Conservation (phyloP, 2,113 vertebrate genomes). For the Hucho hucho region DNA sequence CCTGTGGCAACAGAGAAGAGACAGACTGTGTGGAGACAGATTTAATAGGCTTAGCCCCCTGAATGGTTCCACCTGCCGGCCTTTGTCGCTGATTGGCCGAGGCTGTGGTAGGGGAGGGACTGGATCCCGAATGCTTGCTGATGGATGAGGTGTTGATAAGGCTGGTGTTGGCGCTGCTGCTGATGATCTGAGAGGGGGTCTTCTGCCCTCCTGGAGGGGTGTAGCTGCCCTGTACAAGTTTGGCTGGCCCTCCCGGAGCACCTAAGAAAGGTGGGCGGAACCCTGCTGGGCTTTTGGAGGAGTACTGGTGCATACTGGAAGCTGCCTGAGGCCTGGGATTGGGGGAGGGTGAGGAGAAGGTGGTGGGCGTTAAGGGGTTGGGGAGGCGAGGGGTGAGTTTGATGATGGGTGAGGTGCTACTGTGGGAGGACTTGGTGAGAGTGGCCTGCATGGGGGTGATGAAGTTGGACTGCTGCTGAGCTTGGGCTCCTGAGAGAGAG, state of each 20-base stretch:
- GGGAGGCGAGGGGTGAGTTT: conserved; percentile 70
- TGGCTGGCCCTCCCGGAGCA: conserved; percentile 48
- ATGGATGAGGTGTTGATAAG: conserved; percentile 64
- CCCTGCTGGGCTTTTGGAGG: conserved; percentile 55
- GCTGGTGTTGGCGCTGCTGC: conserved; percentile 60
- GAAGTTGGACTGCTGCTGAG: conserved; percentile 74
- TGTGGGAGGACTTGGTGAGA: conserved; percentile 76
- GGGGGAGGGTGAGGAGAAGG: conserved; percentile 40
- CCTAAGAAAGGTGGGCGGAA: conserved; percentile 68
- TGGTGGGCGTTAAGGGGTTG: conserved; percentile 36
- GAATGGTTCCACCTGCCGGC: conserved; percentile 57
- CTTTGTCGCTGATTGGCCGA: conserved; percentile 63
- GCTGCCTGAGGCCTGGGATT: conserved; percentile 61
- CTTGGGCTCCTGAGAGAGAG: conserved; percentile 56
- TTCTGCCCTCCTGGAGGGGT: conserved; percentile 61
- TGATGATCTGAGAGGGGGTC: conserved; percentile 58
- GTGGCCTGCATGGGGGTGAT: conserved; percentile 81
- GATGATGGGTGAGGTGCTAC: conserved; percentile 71
- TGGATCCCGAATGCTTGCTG: conserved; percentile 63
- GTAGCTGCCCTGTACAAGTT: conserved; percentile 57
- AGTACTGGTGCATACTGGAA: conserved; percentile 64
- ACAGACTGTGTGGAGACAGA: conserved; percentile 60
- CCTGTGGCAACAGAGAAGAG: conserved; percentile 69
- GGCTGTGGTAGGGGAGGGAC: conserved; percentile 44
- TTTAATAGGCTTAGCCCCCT: conserved; percentile 66